Base-by-base conservation (phyloP, 2,113 vertebrate genomes). In the Trichomycterus rosablanca region DNA sequence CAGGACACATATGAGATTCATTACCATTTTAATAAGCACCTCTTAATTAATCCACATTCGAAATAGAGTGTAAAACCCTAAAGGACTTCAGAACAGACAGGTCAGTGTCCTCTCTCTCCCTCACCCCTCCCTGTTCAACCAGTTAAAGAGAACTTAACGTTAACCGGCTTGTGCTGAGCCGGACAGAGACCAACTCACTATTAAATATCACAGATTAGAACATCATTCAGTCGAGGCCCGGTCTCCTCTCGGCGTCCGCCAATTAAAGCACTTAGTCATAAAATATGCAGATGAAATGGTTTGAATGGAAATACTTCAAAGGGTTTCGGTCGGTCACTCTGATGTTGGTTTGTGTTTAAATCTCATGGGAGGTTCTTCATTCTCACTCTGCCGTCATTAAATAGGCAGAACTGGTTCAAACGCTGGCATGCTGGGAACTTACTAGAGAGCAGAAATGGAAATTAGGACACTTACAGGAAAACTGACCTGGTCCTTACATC, bases 21-120 rank as follows among this genome's bases (percentile, higher is more conserved):
- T 83, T 80, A 76, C 74, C 74, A 70, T 79, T 85, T 84, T 86
- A 87, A 84, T 85, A 77, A 63, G 79, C 80, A 73, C 83, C 80
- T 78, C 79, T 86, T 86, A 88, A 88, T 88, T 86, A 86, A 87
- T 85, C 84, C 77, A 74, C 77, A 81, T 78, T 80, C 52, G 79
- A 78, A 83, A 74, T 80, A 77, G 59, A 79, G 63, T 81, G 74
- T 73, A 69, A 79, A 85, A 82, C 74, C 81, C 76, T 54, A 60
- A 81, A 84, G 85, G 76, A 74, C 74, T 78, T 59, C 58, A 73
- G 77, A 79, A 81, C 80, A 83, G 70, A 77, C 74, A 74, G 83
- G 81, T 87, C 83, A 84, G 12, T 4, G 26, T 3, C 15, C 11
- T 46, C 28, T 9, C 32, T 67, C 73, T 59, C 72, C 75, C 72